Base-by-base conservation (phyloP, 2,797 vertebrate genomes). In the Sebastes vulpes region DNA sequence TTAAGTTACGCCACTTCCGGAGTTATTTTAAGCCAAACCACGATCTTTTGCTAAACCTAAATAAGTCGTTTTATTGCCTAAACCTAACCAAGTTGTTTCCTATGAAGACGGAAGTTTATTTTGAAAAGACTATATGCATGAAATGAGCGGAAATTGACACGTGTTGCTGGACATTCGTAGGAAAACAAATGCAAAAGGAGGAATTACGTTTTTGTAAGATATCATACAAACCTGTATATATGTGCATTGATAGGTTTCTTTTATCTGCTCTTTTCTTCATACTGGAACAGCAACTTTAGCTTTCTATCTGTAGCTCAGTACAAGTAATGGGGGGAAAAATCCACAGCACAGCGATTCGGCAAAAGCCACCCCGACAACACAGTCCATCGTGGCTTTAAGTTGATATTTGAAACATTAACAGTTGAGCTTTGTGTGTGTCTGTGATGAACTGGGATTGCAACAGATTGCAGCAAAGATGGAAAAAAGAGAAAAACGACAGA, bases 391-490 rank as follows among this genome's bases (percentile, higher is more conserved):
- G 48, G 57, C 57, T 42, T 46, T 46, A 58, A 58, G 28, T 50
- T 53, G n/a, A 53, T 31, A 20, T 54, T 38, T 28, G 10, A 7
- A 77, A 56, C 20, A 10, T 54, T 2, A 48, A 68, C 20, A 58
- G 28, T 65, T 64, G 1, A 20, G 6, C 8, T 59, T 50, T 54
- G 65, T 60, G 35, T 61, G 35, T 61, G 11, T 61, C 57, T 31
- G 52, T 25, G 61, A 57, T 46, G 23, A 52, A 28, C 8, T 53
- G 25, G 5, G 16, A 59, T 72, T 72, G 32, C 71, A 79, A 46
- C 52, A 64, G 56, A 83, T 72, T 83, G 67, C 77, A 66, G 57
- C 75, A 61, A n/a, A 50, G 32, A 42, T 7, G 32, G 26, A 23
- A 56, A 35, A 35, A 35, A 10, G 16, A 11, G 21, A 50, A 32